phyloP scores from a whole-genome alignment of 2,113 vertebrate genomes.

The human region GRCh38 chr4:71166001-71166500 shows the following conservation, averaged over 20 bases:
- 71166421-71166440: background rate
- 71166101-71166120: background rate
- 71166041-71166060: background rate
- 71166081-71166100: background rate
- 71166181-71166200: background rate
- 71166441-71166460: slow-evolving; percentile 28
- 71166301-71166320: slow-evolving; percentile 15
- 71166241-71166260: background rate
- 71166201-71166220: background rate
- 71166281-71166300: background rate
- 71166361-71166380: background rate
- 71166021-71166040: background rate
- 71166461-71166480: slow-evolving; percentile 31
- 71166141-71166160: background rate
- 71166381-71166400: background rate
- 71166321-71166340: background rate
- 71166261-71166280: slow-evolving; percentile 5
- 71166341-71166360: slow-evolving; percentile 52
- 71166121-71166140: background rate
- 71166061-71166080: background rate
- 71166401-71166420: slow-evolving; percentile 7
- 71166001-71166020: background rate
- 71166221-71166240: background rate
- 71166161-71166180: background rate
- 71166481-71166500: slow-evolving; percentile 33